Evolutionary conservation across 2,888 invertebrate species (phyloP).

Genomic region (Agrochola lota): DNA sequence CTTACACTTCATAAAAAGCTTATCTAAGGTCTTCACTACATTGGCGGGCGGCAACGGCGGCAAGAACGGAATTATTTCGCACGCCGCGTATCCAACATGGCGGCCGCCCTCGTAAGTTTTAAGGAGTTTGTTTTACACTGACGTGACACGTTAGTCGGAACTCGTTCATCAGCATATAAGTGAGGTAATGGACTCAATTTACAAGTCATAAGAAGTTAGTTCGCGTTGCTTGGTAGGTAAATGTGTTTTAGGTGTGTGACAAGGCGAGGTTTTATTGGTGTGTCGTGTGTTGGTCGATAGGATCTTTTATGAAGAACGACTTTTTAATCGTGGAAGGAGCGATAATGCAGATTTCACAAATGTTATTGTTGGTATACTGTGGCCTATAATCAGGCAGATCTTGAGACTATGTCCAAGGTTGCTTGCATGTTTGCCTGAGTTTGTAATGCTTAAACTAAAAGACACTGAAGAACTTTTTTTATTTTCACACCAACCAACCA

Average conservation of each 20-base stretch:
- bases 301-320: background rate
- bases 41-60: conserved; percentile 3
- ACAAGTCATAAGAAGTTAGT: conserved; percentile 55
- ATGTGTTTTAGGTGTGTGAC: conserved; percentile 14
- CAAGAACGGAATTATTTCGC: conserved; percentile 45
- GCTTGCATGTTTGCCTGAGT: too few relatives aligned
- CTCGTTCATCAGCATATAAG: conserved; percentile 58
- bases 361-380: background rate
- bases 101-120: conserved; percentile 41
- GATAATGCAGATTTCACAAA: background rate
- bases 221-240: background rate
- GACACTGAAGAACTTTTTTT: background rate
- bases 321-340: background rate
- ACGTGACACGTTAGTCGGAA: conserved; percentile 47
- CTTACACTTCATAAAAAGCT: conserved; percentile 52
- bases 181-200: conserved; percentile 55
- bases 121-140: conserved; percentile 57
- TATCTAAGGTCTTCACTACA: conserved; percentile 29
- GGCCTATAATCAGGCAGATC: background rate
- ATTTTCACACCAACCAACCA: background rate
- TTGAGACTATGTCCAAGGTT: background rate
- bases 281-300: background rate
- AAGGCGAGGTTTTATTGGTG: background rate
- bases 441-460: background rate
- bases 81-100: conserved; percentile 42